Evolutionary conservation across 2,888 invertebrate species (phyloP).

Genomic region (Euzophera pinguis): DNA sequence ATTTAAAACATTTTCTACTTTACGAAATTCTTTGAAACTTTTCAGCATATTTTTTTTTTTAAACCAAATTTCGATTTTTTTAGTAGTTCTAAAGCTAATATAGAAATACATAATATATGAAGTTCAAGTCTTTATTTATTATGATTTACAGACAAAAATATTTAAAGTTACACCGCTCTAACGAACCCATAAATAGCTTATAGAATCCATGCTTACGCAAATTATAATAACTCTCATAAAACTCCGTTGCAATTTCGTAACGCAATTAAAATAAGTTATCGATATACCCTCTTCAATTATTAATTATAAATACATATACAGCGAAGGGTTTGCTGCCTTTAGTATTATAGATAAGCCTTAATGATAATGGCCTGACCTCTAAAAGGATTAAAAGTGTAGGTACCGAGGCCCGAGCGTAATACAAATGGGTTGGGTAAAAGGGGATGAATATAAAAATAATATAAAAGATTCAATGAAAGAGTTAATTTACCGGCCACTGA

Average conservation of each 20-base stretch:
- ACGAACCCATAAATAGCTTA: too few relatives aligned
- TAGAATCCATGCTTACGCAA: background rate
- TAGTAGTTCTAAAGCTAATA: too few relatives aligned
- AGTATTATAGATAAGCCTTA: slow-evolving; percentile 31
- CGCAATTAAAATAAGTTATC: background rate
- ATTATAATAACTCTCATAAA: background rate
- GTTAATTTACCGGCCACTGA: slow-evolving; percentile 12
- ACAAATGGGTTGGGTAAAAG: slow-evolving; percentile 27
- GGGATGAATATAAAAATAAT: slow-evolving; percentile 31
- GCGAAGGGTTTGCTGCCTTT: slow-evolving; percentile 28
- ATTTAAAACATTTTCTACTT: too few relatives aligned
- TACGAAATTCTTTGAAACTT: too few relatives aligned
- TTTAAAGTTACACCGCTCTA: too few relatives aligned
- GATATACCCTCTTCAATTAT: slow-evolving; percentile 24
- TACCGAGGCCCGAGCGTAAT: slow-evolving; percentile 24
- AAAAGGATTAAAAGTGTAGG: slow-evolving; percentile 37
- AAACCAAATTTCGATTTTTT: too few relatives aligned
- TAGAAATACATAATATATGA: too few relatives aligned
- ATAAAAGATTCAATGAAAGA: slow-evolving; percentile 28
- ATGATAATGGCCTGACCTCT: slow-evolving; percentile 38
- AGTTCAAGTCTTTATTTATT: too few relatives aligned
- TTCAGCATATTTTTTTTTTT: too few relatives aligned
- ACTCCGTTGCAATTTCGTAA: background rate
- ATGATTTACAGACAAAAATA: too few relatives aligned
- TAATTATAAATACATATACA: slow-evolving; percentile 26